Conservation (phyloP, 2,797 vertebrate species). For the Anabas testudineus region DNA sequence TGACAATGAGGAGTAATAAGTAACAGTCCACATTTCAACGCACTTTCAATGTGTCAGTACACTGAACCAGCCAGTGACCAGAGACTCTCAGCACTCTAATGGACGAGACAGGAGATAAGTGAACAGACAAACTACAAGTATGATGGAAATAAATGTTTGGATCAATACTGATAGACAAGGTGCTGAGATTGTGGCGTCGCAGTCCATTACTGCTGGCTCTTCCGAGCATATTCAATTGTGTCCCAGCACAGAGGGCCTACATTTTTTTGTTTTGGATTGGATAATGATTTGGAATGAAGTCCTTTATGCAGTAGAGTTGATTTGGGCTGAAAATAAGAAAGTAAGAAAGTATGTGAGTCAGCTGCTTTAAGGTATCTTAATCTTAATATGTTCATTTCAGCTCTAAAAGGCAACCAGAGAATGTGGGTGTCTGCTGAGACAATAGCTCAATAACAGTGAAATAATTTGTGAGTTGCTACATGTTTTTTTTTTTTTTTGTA, state of each 20-base stretch:
- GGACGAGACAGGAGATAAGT: slow-evolving; percentile 33
- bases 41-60: too few relatives aligned
- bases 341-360: too few relatives aligned
- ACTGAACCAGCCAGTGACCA: background rate
- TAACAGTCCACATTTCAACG: too few relatives aligned
- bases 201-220: slow-evolving; percentile 52
- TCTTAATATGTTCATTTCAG: slow-evolving; percentile 9
- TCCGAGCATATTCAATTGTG: slow-evolving; percentile 33
- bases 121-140: slow-evolving; percentile 17
- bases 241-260: too few relatives aligned
- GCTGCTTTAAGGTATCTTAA: too few relatives aligned
- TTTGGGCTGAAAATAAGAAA: too few relatives aligned
- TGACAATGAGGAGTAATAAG: too few relatives aligned
- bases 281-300: background rate
- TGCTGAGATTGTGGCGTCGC: slow-evolving; percentile 42
- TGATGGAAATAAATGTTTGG: slow-evolving; percentile 43
- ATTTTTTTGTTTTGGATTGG: background rate
- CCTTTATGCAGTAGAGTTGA: background rate
- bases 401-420: background rate
- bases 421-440: slow-evolving; percentile 30
- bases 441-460: slow-evolving; percentile 41
- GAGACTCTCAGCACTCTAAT: slow-evolving; percentile 34
- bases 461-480: slow-evolving; percentile 30
- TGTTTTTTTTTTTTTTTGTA: slow-evolving; percentile 15
- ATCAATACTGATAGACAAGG: slow-evolving; percentile 64